Evolutionary conservation across 2,797 vertebrate genomes (phyloP).

Genomic region (Columba guinea): DNA sequence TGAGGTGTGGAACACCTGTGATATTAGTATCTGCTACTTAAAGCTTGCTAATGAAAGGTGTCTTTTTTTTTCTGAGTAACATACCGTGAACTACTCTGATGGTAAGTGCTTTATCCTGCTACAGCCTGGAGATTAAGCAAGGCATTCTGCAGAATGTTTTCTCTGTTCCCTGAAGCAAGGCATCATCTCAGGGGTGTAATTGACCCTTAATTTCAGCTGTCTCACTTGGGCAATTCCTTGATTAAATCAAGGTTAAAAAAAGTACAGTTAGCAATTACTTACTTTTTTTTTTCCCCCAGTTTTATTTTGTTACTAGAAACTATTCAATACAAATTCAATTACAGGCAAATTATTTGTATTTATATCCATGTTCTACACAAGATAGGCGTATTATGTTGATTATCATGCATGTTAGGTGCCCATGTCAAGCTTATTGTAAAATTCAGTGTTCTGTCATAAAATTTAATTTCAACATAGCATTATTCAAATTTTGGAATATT

Average conservation of each 20-base stretch:
- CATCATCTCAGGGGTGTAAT: neutral
- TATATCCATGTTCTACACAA: neutral
- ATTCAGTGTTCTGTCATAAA: neutral
- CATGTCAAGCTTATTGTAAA: neutral
- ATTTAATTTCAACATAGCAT: neutral
- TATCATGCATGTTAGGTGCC: neutral
- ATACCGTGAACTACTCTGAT: neutral
- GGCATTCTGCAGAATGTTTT: neutral
- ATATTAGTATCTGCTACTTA: neutral
- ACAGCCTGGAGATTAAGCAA: neutral
- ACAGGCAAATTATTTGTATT: neutral
- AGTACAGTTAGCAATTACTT: neutral
- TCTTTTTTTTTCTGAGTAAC: neutral
- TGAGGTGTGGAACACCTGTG: neutral
- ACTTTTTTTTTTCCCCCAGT: neutral
- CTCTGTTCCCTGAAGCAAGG: neutral
- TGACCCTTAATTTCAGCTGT: constrained; percentile 23
- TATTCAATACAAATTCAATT: neutral
- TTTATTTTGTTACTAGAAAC: neutral
- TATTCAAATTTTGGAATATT: neutral
- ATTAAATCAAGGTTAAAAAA: constrained; percentile 14
- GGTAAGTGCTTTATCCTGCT: neutral
- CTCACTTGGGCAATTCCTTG: neutral
- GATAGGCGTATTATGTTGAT: neutral
- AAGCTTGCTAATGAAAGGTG: neutral